Evolutionary conservation across 2,113 vertebrate species (phyloP).

Genomic region (Azemiops feae): DNA sequence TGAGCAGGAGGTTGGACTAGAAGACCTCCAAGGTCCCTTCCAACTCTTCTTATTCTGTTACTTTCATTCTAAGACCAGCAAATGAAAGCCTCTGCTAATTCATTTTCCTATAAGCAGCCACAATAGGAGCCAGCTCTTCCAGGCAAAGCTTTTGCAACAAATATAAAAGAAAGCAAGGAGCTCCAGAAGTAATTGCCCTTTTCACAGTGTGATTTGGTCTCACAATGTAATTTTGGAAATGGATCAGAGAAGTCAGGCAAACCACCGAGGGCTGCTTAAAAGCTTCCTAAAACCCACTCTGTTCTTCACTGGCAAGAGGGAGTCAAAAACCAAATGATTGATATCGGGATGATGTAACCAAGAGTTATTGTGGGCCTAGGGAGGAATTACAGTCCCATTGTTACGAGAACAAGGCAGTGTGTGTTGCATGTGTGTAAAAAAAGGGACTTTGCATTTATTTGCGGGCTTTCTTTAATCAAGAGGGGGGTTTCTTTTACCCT

Average conservation of each 20-base stretch:
- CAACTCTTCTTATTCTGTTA: not conserved
- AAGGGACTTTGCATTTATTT: conserved; percentile 48
- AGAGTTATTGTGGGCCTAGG: conserved; percentile 57
- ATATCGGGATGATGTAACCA: conserved; percentile 57
- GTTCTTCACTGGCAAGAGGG: conserved; percentile 55
- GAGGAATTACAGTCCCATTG: conserved; percentile 55
- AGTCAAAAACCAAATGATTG: conserved; percentile 63
- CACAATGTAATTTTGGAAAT: conserved; percentile 60
- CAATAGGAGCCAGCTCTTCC: conserved; percentile 59
- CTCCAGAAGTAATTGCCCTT: conserved; percentile 46
- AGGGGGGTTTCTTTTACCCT: conserved; percentile 4
- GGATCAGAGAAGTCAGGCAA: conserved; percentile 60
- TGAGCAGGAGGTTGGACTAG: not conserved
- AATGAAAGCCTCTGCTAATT: not conserved
- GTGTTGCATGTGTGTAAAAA: not conserved
- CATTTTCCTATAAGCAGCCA: conserved; percentile 39
- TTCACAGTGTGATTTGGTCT: conserved; percentile 47
- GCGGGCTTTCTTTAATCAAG: conserved; percentile 50
- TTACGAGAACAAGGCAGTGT: conserved; percentile 39
- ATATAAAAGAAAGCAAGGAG: conserved; percentile 52
- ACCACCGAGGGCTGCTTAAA: conserved; percentile 55
- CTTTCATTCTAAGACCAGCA: not conserved
- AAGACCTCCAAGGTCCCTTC: not conserved
- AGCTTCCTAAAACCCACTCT: conserved; percentile 52
- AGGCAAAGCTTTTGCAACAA: conserved; percentile 45